A percentile compares a stretch with the other conserved stretches of the same genome.
Conservation (phyloP, 2,113 vertebrate species). For the Petroica traversi region DNA sequence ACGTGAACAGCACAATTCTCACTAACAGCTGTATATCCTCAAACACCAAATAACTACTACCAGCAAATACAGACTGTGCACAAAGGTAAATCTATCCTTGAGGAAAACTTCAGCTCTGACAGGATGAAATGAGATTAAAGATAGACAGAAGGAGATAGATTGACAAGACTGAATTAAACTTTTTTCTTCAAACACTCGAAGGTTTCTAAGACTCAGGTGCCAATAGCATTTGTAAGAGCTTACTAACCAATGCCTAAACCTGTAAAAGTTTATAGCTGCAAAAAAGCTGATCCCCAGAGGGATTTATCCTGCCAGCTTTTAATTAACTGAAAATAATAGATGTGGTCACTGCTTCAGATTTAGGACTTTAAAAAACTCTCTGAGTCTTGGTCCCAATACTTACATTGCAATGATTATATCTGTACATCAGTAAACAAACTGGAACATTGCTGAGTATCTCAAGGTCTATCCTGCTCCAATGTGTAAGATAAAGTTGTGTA, state of each 20-base stretch:
- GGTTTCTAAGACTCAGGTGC: conserved; percentile 5
- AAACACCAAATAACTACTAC: neutral
- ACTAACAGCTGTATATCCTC: neutral
- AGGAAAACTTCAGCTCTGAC: neutral
- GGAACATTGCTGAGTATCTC: neutral
- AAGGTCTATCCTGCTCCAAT: neutral
- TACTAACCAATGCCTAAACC: neutral
- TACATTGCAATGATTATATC: neutral
- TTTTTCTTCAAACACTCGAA: conserved; percentile 3
- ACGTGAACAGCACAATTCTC: neutral
- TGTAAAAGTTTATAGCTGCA: neutral
- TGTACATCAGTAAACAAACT: neutral
- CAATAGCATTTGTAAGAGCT: conserved; percentile 13
- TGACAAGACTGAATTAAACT: conserved; percentile 29
- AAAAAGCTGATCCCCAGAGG: neutral
- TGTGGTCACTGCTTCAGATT: neutral
- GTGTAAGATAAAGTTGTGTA: neutral
- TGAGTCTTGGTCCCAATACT: neutral
- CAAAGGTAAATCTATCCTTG: neutral
- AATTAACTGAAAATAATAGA: conserved; percentile 22
- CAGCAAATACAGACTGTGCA: neutral
- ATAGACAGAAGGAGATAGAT: conserved; percentile 2
- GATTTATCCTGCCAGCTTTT: neutral
- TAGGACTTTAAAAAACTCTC: neutral
- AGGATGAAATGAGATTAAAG: conserved; percentile 29